Conservation (phyloP, 2,888 invertebrate species). For the Platycheirus rosarum region DNA sequence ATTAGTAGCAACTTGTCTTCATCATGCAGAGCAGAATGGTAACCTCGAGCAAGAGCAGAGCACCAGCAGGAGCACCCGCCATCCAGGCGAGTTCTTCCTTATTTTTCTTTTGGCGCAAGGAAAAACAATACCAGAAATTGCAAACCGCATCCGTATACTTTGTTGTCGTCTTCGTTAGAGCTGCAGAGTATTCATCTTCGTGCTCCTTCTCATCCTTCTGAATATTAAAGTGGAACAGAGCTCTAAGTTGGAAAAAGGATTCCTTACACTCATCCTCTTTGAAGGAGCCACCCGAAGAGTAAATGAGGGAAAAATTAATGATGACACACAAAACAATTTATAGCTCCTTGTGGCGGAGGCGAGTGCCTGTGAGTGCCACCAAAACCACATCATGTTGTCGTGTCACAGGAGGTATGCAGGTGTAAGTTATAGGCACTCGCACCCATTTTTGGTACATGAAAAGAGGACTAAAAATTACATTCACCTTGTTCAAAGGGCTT, state of each 20-base stretch:
- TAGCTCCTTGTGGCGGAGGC: constrained; percentile 69
- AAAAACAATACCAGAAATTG: constrained; percentile 62
- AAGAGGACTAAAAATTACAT: constrained; percentile 67
- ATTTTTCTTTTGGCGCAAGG: constrained; percentile 18
- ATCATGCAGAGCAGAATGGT: constrained; percentile 38
- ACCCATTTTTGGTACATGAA: constrained; percentile 1
- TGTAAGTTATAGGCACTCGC: constrained; percentile 20
- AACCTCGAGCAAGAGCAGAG: constrained; percentile 2
- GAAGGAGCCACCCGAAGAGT: constrained; percentile 37
- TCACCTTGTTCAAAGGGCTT: constrained; percentile 36
- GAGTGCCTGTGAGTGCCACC: constrained; percentile 58
- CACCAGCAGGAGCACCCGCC: constrained; percentile 4
- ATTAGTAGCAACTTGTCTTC: constrained; percentile 71
- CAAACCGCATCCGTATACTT: constrained; percentile 55
- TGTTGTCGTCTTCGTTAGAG: constrained; percentile 38
- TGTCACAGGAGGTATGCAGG: constrained; percentile 37
- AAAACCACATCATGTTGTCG: constrained; percentile 57
- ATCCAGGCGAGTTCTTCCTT: background rate
- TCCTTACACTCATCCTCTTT: constrained; percentile 13
- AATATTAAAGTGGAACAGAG: constrained; percentile 10
- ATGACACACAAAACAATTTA: constrained; percentile 75
- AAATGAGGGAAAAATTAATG: constrained; percentile 76
- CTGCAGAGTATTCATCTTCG: constrained; percentile 34
- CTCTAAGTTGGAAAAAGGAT: constrained; percentile 32
- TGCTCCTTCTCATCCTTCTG: constrained; percentile 1